Evolutionary conservation across 2,113 vertebrate genomes (phyloP).

Genomic region (Scomber colias): DNA sequence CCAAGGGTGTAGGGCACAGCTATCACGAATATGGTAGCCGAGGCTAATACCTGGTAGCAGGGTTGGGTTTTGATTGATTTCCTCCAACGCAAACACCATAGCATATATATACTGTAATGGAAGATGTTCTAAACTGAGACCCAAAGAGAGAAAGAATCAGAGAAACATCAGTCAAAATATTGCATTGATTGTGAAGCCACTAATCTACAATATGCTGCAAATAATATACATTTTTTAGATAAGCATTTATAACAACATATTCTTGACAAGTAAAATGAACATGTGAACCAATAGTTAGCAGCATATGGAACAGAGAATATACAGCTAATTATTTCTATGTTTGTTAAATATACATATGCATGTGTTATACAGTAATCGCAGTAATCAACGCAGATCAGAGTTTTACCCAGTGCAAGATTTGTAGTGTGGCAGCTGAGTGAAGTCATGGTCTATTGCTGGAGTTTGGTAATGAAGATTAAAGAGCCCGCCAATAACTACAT

Average conservation of each 20-base stretch:
- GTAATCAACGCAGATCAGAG: not conserved
- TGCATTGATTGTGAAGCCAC: not conserved
- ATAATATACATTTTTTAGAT: no score
- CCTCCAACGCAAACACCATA: constrained; percentile 84
- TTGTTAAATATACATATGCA: no score
- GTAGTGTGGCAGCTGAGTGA: constrained; percentile 55
- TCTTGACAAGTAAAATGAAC: no score
- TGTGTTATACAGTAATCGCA: no score
- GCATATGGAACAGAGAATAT: not conserved
- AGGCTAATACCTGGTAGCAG: constrained; percentile 82
- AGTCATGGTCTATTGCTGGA: constrained; percentile 55
- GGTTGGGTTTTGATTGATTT: constrained; percentile 79
- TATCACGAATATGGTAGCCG: constrained; percentile 81
- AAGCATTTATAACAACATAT: no score
- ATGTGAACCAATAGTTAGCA: no score
- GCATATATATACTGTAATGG: constrained; percentile 78
- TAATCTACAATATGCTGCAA: no score
- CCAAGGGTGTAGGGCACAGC: constrained; percentile 73
- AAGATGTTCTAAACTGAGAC: constrained; percentile 72
- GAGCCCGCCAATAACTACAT: constrained; percentile 81
- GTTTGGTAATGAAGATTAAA: constrained; percentile 73
- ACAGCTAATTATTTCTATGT: not conserved
- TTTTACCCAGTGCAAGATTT: constrained; percentile 78
- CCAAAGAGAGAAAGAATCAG: constrained; percentile 1
- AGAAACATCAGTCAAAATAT: not conserved